Evolutionary conservation across 1,140 invertebrate species (phyloP).

Genomic region (Polyergus mexicanus): DNA sequence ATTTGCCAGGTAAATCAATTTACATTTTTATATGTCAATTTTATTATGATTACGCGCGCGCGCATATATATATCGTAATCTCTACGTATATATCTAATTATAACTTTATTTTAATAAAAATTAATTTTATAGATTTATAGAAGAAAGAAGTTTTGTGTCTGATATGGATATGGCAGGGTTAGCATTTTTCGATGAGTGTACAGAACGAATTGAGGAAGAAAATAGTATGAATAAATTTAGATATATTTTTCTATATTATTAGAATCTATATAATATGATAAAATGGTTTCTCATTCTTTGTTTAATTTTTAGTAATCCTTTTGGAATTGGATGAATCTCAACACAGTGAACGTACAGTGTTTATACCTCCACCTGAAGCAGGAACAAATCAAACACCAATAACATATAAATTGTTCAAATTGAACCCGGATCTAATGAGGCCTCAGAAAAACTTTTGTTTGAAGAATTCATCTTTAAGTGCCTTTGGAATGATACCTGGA

Average conservation of each 20-base stretch:
- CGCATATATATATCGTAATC: background rate
- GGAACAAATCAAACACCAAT: constrained; percentile 81
- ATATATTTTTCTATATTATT: constrained; percentile 7
- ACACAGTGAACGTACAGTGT: constrained; percentile 96
- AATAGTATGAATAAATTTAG: constrained; percentile 84
- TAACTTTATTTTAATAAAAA: constrained; percentile 18
- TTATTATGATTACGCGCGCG: background rate
- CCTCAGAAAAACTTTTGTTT: constrained; percentile 83
- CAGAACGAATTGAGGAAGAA: constrained; percentile 91
- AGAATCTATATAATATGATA: background rate
- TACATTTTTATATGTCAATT: background rate
- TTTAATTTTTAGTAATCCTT: constrained; percentile 83
- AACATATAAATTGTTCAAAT: constrained; percentile 85
- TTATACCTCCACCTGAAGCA: constrained; percentile 97
- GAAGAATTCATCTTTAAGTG: constrained; percentile 82
- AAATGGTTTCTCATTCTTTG: background rate
- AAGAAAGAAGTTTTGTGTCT: constrained; percentile 99
- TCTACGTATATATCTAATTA: background rate
- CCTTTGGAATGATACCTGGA: constrained; percentile 89
- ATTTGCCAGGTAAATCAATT: constrained; percentile 90
- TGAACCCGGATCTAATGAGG: constrained; percentile 88
- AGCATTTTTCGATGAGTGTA: constrained; percentile 99
- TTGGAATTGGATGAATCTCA: constrained; percentile 92
- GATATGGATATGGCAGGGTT: constrained; percentile 95
- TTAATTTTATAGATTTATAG: constrained; percentile 93